A percentile compares a stretch with the other conserved stretches of the same genome.
These are phyloP conservation scores for Numenius phaeopus DNA, from an alignment of 2,797 vertebrate genomes.

Conservation along the genomic window DNA sequence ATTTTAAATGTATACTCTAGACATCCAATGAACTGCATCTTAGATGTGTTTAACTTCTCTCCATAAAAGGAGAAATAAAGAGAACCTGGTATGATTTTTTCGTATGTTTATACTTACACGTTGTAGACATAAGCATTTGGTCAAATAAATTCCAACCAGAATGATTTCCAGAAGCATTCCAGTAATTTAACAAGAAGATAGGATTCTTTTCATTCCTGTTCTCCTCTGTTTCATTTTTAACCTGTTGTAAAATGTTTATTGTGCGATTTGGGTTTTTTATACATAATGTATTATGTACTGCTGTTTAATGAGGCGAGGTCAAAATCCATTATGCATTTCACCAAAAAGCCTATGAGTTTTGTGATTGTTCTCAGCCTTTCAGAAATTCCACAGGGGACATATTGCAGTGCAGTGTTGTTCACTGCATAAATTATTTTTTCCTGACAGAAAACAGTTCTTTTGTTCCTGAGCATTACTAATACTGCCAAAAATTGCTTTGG, in stretches of 20 bases:
- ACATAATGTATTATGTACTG: not conserved
- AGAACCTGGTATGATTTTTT: not conserved
- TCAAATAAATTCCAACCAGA: not conserved
- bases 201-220: not conserved
- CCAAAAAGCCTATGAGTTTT: not conserved
- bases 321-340: conserved; percentile 39
- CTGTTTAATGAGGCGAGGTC: conserved; percentile 41
- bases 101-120: not conserved
- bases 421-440: not conserved
- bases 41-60: not conserved
- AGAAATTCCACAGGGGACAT: conserved; percentile 10
- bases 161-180: not conserved
- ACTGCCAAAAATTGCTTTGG: not conserved
- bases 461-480: not conserved
- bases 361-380: conserved; percentile 11
- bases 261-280: not conserved
- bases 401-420: not conserved
- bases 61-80: not conserved
- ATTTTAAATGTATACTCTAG: not conserved
- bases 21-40: not conserved
- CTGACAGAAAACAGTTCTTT: not conserved
- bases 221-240: not conserved
- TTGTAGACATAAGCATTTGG: not conserved
- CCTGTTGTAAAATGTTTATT: not conserved
- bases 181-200: not conserved